Percentiles rank a stretch among this genome's conserved stretches.
These are phyloP conservation scores for Leptopterna dolabrata DNA, from an alignment of 2,888 invertebrate genomes.

Conservation along the genomic window DNA sequence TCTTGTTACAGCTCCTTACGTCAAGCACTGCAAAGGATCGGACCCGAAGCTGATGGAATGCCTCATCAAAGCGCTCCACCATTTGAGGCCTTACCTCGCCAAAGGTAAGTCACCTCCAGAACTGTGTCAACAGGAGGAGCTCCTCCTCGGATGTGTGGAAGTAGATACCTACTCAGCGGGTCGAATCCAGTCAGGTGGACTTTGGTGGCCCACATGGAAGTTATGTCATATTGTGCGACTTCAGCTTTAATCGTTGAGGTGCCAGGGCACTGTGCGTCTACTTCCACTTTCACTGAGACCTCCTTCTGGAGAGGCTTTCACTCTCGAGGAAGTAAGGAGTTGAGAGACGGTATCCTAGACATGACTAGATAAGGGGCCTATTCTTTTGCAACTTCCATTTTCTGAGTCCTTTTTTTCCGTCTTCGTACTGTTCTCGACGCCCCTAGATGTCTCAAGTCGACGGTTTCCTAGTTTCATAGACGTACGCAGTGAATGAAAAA, in stretches of 20 bases:
- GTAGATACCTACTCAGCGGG: not conserved
- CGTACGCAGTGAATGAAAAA: too few species aligned
- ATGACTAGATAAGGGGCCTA: not conserved
- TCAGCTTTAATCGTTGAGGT: not conserved
- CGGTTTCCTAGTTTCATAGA: not conserved
- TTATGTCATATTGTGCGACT: constrained; percentile 20
- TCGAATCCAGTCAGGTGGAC: not conserved
- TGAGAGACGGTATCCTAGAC: not conserved
- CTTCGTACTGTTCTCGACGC: too few species aligned
- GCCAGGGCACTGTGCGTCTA: not conserved
- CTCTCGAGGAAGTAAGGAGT: constrained; percentile 20
- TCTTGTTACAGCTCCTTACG: constrained; percentile 71
- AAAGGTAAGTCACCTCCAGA: constrained; percentile 63
- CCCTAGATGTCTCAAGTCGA: not conserved
- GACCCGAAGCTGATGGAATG: constrained; percentile 72
- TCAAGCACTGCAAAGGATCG: constrained; percentile 75
- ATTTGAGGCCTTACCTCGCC: constrained; percentile 68
- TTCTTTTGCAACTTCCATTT: not conserved
- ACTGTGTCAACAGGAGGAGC: not conserved
- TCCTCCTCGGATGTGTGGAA: not conserved
- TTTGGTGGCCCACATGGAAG: not conserved
- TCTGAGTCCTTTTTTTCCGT: not conserved
- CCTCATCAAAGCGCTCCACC: constrained; percentile 67
- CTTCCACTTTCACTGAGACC: not conserved
- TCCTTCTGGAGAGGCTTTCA: constrained; percentile 16